Conservation (phyloP, 2,113 vertebrate genomes). For the Crotophaga sulcirostris region DNA sequence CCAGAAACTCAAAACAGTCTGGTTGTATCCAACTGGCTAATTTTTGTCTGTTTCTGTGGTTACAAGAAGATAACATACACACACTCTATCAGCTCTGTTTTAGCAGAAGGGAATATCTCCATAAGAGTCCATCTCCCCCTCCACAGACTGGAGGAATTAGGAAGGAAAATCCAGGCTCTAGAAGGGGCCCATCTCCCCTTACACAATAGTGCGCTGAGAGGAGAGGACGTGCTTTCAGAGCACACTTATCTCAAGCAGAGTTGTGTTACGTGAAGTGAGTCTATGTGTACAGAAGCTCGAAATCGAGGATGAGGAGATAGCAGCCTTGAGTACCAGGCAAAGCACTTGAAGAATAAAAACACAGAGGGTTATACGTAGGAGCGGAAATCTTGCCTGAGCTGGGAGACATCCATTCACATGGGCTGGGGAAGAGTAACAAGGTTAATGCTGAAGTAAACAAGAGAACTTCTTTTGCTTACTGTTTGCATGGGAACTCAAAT, state of each 20-base stretch:
- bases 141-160: background rate
- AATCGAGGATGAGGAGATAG: background rate
- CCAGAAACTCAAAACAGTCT: background rate
- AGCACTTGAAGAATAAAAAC: background rate
- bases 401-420: background rate
- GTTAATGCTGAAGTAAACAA: background rate
- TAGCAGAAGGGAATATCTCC: background rate
- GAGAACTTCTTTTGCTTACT: background rate
- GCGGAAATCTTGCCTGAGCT: background rate
- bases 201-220: background rate
- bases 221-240: background rate
- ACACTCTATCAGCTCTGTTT: background rate
- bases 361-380: background rate
- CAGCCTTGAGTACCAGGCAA: background rate
- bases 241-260: background rate
- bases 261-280: background rate
- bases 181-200: background rate
- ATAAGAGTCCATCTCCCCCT: background rate
- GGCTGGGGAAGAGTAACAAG: background rate
- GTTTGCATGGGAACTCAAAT: background rate
- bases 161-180: background rate
- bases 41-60: slow-evolving; percentile 12
- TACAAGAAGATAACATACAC: slow-evolving; percentile 8
- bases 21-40: background rate
- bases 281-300: background rate